Base-by-base conservation (phyloP, 2,888 invertebrate species). In the Sminthurinus aureus region DNA sequence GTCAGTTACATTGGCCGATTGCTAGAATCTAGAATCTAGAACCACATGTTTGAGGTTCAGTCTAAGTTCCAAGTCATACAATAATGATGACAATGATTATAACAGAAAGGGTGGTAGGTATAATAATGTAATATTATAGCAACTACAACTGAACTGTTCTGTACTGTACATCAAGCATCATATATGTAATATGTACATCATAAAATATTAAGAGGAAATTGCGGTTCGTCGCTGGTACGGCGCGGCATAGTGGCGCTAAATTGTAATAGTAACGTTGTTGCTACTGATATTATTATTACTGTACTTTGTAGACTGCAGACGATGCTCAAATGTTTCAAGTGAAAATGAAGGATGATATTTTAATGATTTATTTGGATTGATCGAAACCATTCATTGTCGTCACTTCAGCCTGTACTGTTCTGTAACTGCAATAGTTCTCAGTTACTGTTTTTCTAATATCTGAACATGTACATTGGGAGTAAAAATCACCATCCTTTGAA, bases 11-110 rank as follows among this genome's bases (percentile, higher is more conserved):
- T 38, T 38, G 38, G 38, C 38, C 38, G 38, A 38, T 38, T 38
- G 2, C 58, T 58, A 58, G 38, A 38, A 24, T 15, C 71, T n/a
- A n/a, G n/a, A n/a, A n/a, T 58, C 58, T 58, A 58, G 38, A 38
- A 24, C 71, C 71, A 71, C 71, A 71, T 24, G 24, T 71, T 20
- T 71, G 13, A 71, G 24, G 71, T 71, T 24, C n/a, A 4, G 2
- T 71, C 13, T 71, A 18, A 71, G 24, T 2, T 71, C 20, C n/a
- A 71, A 71, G 66, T 66, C 66, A 66, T n/a, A 18, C 8, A 18
- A 66, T 66, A n/a, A 66, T 71, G 24, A 71, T 20, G 71, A 71
- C 11, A 6, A 71, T 18, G 71, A 71, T 38, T 38, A 71, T 58
- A 58, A 58, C 2, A 18, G 58, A 58, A 58, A 58, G 58, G 18